phyloP scores from a whole-genome alignment of 2,888 invertebrate genomes.

The Sturmia bella region DNA sequence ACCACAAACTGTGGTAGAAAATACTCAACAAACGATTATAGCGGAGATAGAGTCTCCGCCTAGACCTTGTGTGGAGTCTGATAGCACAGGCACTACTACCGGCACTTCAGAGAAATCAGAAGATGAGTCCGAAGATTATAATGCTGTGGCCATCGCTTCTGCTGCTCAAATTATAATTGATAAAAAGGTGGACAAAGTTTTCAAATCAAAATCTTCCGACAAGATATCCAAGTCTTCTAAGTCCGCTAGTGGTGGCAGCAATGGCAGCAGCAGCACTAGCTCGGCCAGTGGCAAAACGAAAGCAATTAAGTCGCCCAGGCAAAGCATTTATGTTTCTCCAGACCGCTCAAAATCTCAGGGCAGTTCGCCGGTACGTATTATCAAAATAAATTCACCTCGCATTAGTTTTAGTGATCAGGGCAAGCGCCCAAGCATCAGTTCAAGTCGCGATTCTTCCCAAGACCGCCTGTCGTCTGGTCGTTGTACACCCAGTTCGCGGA shows the following conservation, averaged over 20 bases:
- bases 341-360: constrained; percentile 81
- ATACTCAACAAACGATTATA: constrained; percentile 78
- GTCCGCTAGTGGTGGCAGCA: constrained; percentile 67
- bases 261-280: constrained; percentile 72
- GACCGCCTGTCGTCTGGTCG: constrained; percentile 78
- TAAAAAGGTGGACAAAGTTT: constrained; percentile 81
- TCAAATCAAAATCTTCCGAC: constrained; percentile 79
- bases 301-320: constrained; percentile 82
- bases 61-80: constrained; percentile 77
- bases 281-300: constrained; percentile 74
- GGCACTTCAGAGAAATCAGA: constrained; percentile 80
- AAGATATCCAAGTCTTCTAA: constrained; percentile 63
- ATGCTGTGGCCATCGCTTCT: constrained; percentile 60
- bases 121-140: constrained; percentile 79
- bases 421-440: constrained; percentile 79
- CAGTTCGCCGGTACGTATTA: constrained; percentile 81
- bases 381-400: constrained; percentile 83
- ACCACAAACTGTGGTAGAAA: constrained; percentile 81
- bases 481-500: constrained; percentile 80
- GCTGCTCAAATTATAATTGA: constrained; percentile 79
- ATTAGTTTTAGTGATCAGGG: constrained; percentile 83
- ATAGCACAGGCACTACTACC: constrained; percentile 77
- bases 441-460: constrained; percentile 80
- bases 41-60: constrained; percentile 80
- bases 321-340: constrained; percentile 84